Percentiles rank a stretch among this genome's conserved stretches.
These are phyloP conservation scores for Galagoides demidoff DNA, from an alignment of 2,797 vertebrate genomes.

Conservation along the genomic window DNA sequence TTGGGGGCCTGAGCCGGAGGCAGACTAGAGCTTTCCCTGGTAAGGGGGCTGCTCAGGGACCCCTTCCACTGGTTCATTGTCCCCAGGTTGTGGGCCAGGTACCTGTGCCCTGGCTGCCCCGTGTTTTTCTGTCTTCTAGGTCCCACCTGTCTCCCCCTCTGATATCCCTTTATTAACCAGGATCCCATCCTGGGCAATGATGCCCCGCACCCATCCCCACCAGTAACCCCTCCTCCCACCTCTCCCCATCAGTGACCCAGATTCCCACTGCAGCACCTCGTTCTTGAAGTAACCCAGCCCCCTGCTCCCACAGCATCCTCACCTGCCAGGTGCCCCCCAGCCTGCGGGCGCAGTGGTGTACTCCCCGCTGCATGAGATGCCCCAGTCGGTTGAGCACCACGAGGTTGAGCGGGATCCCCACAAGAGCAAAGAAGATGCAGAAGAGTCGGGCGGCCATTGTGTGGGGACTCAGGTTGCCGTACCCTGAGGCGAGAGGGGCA, in stretches of 20 bases:
- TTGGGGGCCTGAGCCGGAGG: no score
- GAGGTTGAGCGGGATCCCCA: slow-evolving; percentile 95
- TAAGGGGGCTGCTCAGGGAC: neutral
- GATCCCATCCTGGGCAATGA: neutral
- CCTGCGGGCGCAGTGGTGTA: slow-evolving; percentile 86
- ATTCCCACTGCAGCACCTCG: neutral
- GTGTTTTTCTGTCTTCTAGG: neutral
- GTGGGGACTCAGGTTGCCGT: slow-evolving; percentile 93
- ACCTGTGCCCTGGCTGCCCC: neutral
- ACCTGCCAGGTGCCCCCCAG: slow-evolving; percentile 88
- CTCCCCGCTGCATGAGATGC: slow-evolving; percentile 91
- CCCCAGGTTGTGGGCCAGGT: neutral
- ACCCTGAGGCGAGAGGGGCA: slow-evolving; percentile 86
- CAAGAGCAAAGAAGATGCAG: slow-evolving; percentile 94
- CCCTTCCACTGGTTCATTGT: neutral
- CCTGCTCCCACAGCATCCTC: slow-evolving; percentile 60
- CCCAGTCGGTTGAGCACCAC: slow-evolving; percentile 93
- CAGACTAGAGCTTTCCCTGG: rapidly evolving
- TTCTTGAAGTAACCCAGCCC: no score
- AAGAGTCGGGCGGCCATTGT: slow-evolving; percentile 92
- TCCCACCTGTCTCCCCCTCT: rapidly evolving
- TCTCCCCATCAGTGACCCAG: rapidly evolving
- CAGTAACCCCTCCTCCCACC: neutral
- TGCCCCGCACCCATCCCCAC: neutral
- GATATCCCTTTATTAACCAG: neutral